A percentile compares a stretch with the other conserved stretches of the same genome.
phyloP scores from a whole-genome alignment of 2,888 invertebrate species.

The Cordilura impudica region DNA sequence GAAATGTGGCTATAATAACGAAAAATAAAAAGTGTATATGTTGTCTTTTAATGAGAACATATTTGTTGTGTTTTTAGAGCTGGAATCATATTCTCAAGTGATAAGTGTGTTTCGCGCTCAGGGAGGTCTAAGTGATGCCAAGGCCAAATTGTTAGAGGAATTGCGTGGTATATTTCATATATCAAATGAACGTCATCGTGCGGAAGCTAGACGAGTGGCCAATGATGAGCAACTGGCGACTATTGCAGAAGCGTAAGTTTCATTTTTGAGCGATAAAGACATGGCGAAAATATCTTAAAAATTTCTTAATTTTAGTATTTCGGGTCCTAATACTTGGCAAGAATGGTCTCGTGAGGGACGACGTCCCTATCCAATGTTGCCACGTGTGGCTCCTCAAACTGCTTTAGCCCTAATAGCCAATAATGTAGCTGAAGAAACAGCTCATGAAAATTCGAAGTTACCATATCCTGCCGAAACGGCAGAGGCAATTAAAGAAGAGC shows the following conservation, averaged over 20 bases:
- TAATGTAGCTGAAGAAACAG: constrained; percentile 84
- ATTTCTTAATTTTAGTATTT: constrained; percentile 78
- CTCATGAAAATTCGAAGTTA: constrained; percentile 82
- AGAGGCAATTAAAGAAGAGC: constrained; percentile 67
- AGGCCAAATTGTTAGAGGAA: constrained; percentile 90
- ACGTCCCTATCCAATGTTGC: constrained; percentile 88
- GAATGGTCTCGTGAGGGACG: constrained; percentile 95
- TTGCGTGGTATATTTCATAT: constrained; percentile 90
- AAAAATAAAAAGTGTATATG: neutral
- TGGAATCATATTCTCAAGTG: constrained; percentile 94
- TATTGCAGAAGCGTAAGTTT: constrained; percentile 91
- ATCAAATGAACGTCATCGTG: constrained; percentile 92
- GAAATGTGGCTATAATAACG: constrained; percentile 40
- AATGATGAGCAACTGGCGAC: constrained; percentile 94
- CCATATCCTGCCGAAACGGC: constrained; percentile 79
- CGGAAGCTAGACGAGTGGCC: constrained; percentile 93
- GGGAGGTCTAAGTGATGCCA: constrained; percentile 90
- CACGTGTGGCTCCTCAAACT: constrained; percentile 90
- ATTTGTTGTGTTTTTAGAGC: constrained; percentile 80
- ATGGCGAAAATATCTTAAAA: neutral
- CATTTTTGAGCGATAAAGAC: neutral
- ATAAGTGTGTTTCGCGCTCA: constrained; percentile 95
- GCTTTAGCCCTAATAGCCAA: constrained; percentile 91
- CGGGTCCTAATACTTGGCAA: constrained; percentile 83
- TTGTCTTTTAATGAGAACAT: neutral